A percentile compares a stretch with the other conserved stretches of the same genome.
phyloP scores from a whole-genome alignment of 2,888 invertebrate genomes.

The Xylocampa areola region DNA sequence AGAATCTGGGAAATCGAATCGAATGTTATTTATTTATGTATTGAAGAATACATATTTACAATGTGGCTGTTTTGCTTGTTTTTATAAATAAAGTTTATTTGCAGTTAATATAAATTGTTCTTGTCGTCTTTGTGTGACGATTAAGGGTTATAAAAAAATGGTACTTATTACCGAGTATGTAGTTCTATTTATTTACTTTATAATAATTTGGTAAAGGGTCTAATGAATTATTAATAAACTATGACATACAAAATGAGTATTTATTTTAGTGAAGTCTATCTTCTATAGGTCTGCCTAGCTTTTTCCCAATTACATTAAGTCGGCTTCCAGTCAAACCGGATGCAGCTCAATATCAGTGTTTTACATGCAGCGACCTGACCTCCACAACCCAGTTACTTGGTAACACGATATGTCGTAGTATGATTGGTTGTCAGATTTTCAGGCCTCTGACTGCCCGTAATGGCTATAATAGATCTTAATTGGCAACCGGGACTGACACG shows the following conservation, averaged over 20 bases:
- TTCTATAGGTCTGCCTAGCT: too few relatives aligned
- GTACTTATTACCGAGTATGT: slow-evolving; percentile 88
- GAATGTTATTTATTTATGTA: slow-evolving; percentile 70
- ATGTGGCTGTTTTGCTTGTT: slow-evolving; percentile 86
- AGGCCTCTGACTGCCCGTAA: too few relatives aligned
- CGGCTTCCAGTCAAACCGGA: too few relatives aligned
- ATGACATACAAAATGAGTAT: slow-evolving; percentile 75
- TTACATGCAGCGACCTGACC: too few relatives aligned
- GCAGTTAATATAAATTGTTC: slow-evolving; percentile 78
- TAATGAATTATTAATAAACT: slow-evolving; percentile 89
- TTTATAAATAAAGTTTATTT: slow-evolving; percentile 81
- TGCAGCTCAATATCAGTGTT: too few relatives aligned
- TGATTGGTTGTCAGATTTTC: too few relatives aligned
- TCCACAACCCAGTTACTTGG: too few relatives aligned
- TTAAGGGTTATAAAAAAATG: slow-evolving; percentile 79
- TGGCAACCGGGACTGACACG: too few relatives aligned
- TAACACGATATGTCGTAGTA: too few relatives aligned
- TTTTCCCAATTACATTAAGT: too few relatives aligned
- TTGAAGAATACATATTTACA: slow-evolving; percentile 68
- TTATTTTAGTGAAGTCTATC: slow-evolving; percentile 45
- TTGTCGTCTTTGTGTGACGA: slow-evolving; percentile 74
- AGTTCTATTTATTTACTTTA: slow-evolving; percentile 89
- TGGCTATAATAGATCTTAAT: too few relatives aligned
- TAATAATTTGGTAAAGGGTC: slow-evolving; percentile 90
- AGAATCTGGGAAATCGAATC: slow-evolving; percentile 52